Base-by-base conservation (phyloP, 2,888 invertebrate genomes). In the Athetis lepigone region DNA sequence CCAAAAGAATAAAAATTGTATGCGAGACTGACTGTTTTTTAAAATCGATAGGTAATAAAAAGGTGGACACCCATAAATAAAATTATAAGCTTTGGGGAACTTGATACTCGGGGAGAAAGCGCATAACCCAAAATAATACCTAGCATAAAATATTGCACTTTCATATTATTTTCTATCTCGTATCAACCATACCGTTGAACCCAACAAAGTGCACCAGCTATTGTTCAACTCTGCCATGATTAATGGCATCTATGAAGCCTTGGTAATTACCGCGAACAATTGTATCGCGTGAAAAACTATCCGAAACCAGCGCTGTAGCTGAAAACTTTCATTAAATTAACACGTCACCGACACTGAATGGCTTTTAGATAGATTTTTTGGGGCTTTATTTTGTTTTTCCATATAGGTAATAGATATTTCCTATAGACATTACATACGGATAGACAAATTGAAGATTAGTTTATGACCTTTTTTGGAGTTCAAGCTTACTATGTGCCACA, bases 191-290 rank as follows among this genome's bases (percentile, higher is more conserved):
- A 21, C 23, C 49, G 37, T 49, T 59, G 65, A 77, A 68, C 70
- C 64, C 72, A 70, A 57, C 55, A 68, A 66, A 80, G 76, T 79
- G 66, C 78, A 79, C 50, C 72, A 70, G 83, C 87, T 85, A 90
- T 90, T 90, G 90, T 90, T 88, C 88, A 85, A 82, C 84, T 80
- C 88, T 86, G 87, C 81, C 88, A 89, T 94, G 94, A 94, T 94
- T 93, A 94, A 94, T 94, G 82, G 87, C 88, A 86, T 90, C 91
- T 90, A 92, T 92, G 93, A 92, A 91, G 89, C 89, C 87, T 70
- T 72, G 72, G 84, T 86, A 88, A 89, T 91, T 86, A 87, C 82
- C 80, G 70, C 81, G 80, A 76, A 83, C 84, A 84, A 83, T 85
- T 85, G 79, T 85, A 85, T 84, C 82, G 80, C 84, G 75, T 81